phyloP scores from a whole-genome alignment of 2,888 invertebrate genomes.

The Portevinia maculata region DNA sequence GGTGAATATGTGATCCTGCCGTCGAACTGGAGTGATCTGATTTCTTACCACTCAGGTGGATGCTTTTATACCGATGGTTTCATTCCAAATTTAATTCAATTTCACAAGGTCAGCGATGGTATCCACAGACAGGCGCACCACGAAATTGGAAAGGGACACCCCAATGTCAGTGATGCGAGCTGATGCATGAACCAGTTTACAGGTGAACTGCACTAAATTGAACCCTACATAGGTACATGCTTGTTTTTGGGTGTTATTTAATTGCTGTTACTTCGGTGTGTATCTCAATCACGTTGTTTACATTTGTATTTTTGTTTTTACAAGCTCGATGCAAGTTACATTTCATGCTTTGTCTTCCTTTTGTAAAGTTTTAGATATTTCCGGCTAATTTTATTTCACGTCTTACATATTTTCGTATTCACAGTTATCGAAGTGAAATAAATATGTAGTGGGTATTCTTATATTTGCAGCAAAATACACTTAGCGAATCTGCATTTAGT shows the following conservation, averaged over 20 bases:
- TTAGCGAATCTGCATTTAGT: too few relatives aligned
- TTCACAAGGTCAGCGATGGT: constrained; percentile 57
- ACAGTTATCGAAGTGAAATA: too few relatives aligned
- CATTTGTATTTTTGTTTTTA: too few relatives aligned
- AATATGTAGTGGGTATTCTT: too few relatives aligned
- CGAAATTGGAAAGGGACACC: constrained; percentile 59
- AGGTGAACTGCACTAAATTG: constrained; percentile 19
- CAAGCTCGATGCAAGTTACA: too few relatives aligned
- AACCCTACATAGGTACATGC: neutral
- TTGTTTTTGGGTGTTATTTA: constrained; percentile 34
- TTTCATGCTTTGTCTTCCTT: too few relatives aligned
- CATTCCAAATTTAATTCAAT: constrained; percentile 47
- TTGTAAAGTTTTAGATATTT: too few relatives aligned
- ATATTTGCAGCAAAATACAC: too few relatives aligned
- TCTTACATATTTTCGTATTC: too few relatives aligned
- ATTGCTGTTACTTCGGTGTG: constrained; percentile 15
- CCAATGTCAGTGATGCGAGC: constrained; percentile 23
- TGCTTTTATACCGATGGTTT: constrained; percentile 63
- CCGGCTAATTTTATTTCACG: too few relatives aligned
- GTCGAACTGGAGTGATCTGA: constrained; percentile 76
- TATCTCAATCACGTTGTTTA: constrained; percentile 3
- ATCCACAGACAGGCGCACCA: neutral
- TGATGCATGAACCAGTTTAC: constrained; percentile 54
- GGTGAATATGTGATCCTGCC: constrained; percentile 62
- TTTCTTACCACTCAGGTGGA: constrained; percentile 36